Base-by-base conservation (phyloP, 1,140 invertebrate genomes). In the Parapsyche elsis region DNA sequence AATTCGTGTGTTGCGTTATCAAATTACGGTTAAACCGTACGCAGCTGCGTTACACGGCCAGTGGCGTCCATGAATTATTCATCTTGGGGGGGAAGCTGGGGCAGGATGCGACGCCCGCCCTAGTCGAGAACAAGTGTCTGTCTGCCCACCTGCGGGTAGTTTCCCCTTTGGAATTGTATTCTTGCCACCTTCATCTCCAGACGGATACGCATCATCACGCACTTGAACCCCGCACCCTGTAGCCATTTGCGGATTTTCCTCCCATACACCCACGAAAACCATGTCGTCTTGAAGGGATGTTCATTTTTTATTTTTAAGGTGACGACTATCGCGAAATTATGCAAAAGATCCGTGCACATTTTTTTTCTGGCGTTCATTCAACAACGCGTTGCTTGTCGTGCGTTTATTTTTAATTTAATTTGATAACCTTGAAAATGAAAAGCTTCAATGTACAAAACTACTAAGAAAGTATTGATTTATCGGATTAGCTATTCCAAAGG, bases 1-100 rank as follows among this genome's bases (percentile, higher is more conserved):
- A 81, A 78, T 81, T 81, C 64, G 64, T 67, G 21, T 14, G 14
- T 67, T 67, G 16, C 76, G 70, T 74, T 78, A 78, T 78, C 64
- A 81, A 78, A 81, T 81, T 81, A 81, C 75, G 76, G 67, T 73
- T 26, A 74, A 81, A 71, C 70, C 49, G 24, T 70, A 80, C 74
- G 64, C 74, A 76, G 70, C 73, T 46, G 64, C 38, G 61, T 71
- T 30, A 30, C 67, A 24, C 9, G 38, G 71, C 75, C n/a, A 61
- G n/a, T 70, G 19, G 24, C 9, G 30, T 9, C 49, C 23, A 75
- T 81, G 80, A 81, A 81, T 81, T 53, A 81, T 81, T 81, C 77
- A 81, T 81, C 53, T 44, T 4, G 21, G 21, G 10, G 49, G 16
- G 49, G 49, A 53, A 12, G 16, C 49, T 16, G 59, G 59, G n/a